Evolutionary conservation across 1,140 invertebrate species (phyloP).

Genomic region (Drosophila kikkawai): DNA sequence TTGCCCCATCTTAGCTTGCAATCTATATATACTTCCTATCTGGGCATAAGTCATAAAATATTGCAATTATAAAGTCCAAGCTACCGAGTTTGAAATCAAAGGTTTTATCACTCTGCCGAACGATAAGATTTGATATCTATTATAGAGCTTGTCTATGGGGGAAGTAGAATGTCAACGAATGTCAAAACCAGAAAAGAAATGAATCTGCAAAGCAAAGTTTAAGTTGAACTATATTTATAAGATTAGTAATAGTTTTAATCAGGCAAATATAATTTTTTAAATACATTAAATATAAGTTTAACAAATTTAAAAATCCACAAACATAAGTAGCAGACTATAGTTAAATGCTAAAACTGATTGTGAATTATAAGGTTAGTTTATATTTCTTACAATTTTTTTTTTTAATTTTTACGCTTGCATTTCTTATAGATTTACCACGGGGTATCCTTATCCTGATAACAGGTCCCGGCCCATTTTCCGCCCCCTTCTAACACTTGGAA

Average conservation of each 20-base stretch:
- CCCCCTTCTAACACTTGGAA: not conserved
- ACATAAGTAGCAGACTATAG: no score
- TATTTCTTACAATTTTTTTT: no score
- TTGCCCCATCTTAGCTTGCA: not conserved
- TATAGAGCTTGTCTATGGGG: constrained; percentile 18
- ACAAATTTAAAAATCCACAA: no score
- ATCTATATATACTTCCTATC: constrained; percentile 23
- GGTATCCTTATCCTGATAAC: constrained; percentile 6
- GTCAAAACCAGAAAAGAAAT: constrained; percentile 7
- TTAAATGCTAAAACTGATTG: no score
- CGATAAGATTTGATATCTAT: constrained; percentile 48
- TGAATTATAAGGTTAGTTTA: no score
- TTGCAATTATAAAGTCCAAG: constrained; percentile 15
- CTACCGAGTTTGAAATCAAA: constrained; percentile 40
- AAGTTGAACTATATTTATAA: no score
- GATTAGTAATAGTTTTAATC: no score
- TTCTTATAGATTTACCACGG: constrained; percentile 30
- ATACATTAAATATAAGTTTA: no score
- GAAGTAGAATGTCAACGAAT: constrained; percentile 34
- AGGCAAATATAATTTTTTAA: no score
- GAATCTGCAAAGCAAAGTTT: no score
- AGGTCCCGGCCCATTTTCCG: not conserved
- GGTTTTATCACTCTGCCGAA: constrained; percentile 26
- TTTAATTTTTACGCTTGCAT: no score
- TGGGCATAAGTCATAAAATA: not conserved